Conservation (phyloP, 2,888 invertebrate species). For the Lithophane socia region DNA sequence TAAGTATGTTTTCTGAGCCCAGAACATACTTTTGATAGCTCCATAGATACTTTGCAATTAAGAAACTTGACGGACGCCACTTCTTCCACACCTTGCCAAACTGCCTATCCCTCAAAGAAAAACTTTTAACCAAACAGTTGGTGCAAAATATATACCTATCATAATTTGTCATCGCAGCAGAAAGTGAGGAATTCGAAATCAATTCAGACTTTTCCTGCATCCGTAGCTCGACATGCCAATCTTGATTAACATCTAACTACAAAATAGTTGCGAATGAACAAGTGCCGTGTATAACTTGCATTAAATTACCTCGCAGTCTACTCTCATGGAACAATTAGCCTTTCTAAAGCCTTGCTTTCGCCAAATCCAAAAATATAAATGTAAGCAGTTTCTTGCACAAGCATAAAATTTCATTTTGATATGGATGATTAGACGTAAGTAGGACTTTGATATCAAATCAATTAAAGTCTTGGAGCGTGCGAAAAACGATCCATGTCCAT, state of each 20-base stretch:
- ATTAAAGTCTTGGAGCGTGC: slow-evolving; percentile 21
- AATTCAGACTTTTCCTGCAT: slow-evolving; percentile 27
- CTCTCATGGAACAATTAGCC: slow-evolving; percentile 79
- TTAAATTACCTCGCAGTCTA: slow-evolving; percentile 72
- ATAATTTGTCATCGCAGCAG: neutral
- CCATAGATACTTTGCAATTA: neutral
- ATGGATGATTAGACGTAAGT: slow-evolving; percentile 56
- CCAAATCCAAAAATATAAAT: slow-evolving; percentile 73
- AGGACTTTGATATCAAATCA: slow-evolving; percentile 34
- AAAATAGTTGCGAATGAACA: slow-evolving; percentile 70
- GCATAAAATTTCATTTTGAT: slow-evolving; percentile 65
- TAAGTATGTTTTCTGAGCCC: neutral
- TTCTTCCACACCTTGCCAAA: neutral
- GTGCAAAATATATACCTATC: neutral
- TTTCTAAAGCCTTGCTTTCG: slow-evolving; percentile 79
- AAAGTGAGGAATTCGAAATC: slow-evolving; percentile 13
- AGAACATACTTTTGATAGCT: neutral
- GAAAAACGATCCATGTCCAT: slow-evolving; percentile 28
- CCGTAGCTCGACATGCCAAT: slow-evolving; percentile 29
- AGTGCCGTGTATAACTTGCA: slow-evolving; percentile 77
- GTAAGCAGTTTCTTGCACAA: slow-evolving; percentile 67
- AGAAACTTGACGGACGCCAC: neutral
- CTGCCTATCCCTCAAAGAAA: neutral
- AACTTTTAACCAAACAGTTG: neutral
- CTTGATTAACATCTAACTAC: slow-evolving; percentile 54